phyloP scores from a whole-genome alignment of 2,113 vertebrate species.

The Cacatua alba region DNA sequence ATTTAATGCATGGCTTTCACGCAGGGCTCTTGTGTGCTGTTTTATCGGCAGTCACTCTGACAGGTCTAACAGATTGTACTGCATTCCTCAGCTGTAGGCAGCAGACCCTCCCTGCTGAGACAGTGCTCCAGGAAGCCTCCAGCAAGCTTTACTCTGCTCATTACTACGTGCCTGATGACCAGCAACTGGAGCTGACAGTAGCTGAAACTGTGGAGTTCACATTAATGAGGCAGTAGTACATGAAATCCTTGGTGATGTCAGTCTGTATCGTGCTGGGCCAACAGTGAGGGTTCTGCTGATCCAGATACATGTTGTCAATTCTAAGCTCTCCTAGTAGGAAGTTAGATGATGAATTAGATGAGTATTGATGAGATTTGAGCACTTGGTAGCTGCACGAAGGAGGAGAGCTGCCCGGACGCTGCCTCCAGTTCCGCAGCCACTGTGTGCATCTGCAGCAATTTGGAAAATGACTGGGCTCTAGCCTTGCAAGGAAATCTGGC shows the following conservation, averaged over 20 bases:
- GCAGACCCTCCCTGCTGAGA: background rate
- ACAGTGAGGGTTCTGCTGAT: background rate
- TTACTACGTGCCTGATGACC: background rate
- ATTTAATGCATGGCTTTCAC: background rate
- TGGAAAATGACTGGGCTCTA: background rate
- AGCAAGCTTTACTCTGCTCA: background rate
- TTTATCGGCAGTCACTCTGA: background rate
- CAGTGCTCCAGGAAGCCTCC: background rate
- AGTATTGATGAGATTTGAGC: background rate
- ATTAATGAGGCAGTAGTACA: fast-evolving
- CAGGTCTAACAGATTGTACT: background rate
- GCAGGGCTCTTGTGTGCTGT: fast-evolving
- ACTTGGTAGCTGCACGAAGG: background rate
- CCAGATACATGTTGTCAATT: background rate
- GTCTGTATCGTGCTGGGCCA: background rate
- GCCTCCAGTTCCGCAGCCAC: background rate
- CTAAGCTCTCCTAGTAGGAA: background rate
- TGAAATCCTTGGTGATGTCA: background rate
- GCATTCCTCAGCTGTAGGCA: background rate
- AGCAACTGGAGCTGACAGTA: background rate
- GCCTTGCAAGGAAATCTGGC: background rate
- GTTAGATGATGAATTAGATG: background rate
- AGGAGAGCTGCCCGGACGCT: background rate
- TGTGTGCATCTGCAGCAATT: fast-evolving
- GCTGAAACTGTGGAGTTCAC: background rate